Percentiles rank a stretch among this genome's conserved stretches.
phyloP scores from a whole-genome alignment of 1,140 invertebrate species.

The Brevipalpus yothersi region DNA sequence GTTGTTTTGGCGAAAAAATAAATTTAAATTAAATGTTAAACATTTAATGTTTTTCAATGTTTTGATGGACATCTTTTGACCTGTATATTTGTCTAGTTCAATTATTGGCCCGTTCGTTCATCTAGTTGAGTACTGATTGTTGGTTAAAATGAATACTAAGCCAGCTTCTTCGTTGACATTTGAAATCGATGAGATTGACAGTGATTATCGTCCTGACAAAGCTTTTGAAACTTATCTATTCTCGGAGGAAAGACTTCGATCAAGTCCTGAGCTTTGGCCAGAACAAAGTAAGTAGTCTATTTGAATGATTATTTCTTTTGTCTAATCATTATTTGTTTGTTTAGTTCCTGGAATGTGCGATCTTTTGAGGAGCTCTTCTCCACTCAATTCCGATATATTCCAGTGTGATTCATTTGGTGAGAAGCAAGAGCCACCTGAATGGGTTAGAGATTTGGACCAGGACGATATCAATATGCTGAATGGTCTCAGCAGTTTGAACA shows the following conservation, averaged over 20 bases:
- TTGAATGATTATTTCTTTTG: slow-evolving; percentile 2
- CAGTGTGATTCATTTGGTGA: slow-evolving; percentile 13
- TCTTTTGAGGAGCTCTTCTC: slow-evolving; percentile 26
- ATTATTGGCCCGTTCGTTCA: no score
- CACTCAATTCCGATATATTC: slow-evolving; percentile 15
- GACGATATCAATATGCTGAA: slow-evolving; percentile 44
- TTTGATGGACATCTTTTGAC: no score
- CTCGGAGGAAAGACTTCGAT: slow-evolving; percentile 50
- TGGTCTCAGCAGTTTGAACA: slow-evolving; percentile 47
- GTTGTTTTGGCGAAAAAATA: no score
- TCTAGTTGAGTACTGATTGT: no score
- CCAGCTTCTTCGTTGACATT: no score
- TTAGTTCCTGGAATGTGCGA: slow-evolving; percentile 46
- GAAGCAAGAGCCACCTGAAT: slow-evolving; percentile 17
- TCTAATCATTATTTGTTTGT: slow-evolving; percentile 4
- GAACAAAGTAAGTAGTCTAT: slow-evolving; percentile 52
- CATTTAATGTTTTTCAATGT: no score
- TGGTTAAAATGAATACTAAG: no score
- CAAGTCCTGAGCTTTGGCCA: slow-evolving; percentile 77
- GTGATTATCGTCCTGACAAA: neutral
- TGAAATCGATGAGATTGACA: no score
- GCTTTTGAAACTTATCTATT: slow-evolving; percentile 10
- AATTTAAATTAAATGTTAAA: no score
- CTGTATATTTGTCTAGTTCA: no score
- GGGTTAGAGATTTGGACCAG: slow-evolving; percentile 22